phyloP scores from a whole-genome alignment of 2,888 invertebrate species.

The Diaphora mendica region DNA sequence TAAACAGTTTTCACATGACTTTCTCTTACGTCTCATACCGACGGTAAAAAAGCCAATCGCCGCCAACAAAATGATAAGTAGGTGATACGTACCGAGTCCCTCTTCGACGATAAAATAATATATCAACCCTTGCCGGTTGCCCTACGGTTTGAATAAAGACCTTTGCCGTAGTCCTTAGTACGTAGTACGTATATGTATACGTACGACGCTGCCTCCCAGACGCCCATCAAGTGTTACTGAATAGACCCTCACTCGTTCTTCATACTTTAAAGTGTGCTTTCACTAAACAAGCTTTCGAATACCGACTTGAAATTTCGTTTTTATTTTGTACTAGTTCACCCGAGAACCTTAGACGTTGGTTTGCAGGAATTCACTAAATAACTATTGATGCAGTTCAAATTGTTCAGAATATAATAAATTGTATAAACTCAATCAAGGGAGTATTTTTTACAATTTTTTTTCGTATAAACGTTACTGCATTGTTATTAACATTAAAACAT shows the following conservation, averaged over 20 bases:
- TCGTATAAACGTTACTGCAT: background rate
- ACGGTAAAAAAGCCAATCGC: background rate
- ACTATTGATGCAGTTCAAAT: background rate
- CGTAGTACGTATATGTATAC: constrained; percentile 35
- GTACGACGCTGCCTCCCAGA: constrained; percentile 22
- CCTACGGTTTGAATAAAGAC: constrained; percentile 36
- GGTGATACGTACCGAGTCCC: constrained; percentile 8
- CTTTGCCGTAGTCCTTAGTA: constrained; percentile 21
- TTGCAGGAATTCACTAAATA: background rate
- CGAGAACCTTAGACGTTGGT: background rate
- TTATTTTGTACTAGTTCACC: background rate
- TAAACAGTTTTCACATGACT: background rate
- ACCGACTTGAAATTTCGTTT: background rate
- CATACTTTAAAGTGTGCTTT: background rate
- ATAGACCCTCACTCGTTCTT: background rate
- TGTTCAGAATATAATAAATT: no score
- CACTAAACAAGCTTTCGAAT: background rate
- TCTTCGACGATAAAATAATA: constrained; percentile 29
- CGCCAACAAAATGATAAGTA: constrained; percentile 12
- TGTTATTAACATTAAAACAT: background rate
- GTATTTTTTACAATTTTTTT: background rate
- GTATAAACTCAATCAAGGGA: background rate
- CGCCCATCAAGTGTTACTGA: constrained; percentile 24
- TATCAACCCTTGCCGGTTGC: constrained; percentile 29
- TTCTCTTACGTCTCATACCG: background rate